Conservation (phyloP, 2,888 invertebrate species). For the Meandrusa payeni region DNA sequence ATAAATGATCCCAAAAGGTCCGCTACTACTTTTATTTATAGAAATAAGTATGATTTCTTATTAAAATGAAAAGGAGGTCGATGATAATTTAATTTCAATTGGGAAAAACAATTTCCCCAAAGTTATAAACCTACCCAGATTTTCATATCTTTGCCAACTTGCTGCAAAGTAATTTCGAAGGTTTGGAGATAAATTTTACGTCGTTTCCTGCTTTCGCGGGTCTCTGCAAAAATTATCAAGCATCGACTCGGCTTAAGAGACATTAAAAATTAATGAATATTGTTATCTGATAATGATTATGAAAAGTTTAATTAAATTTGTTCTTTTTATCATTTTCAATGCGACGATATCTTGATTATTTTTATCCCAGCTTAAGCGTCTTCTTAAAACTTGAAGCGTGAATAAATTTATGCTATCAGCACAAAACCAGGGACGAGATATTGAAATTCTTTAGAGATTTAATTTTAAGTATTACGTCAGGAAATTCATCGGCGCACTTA, state of each 20-base stretch:
- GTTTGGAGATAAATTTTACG: conserved; percentile 74
- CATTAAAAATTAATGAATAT: conserved; percentile 80
- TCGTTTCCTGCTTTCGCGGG: conserved; percentile 70
- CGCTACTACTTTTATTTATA: conserved; percentile 14
- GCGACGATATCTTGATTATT: conserved; percentile 68
- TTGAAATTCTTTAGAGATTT: conserved; percentile 26
- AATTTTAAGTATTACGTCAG: conserved; percentile 7
- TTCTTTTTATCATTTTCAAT: conserved; percentile 61
- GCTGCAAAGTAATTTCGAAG: conserved; percentile 71
- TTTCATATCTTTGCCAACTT: conserved; percentile 70
- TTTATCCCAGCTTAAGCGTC: conserved; percentile 55
- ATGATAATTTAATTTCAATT: conserved; percentile 58
- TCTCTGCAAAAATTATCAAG: conserved; percentile 73
- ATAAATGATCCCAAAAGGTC: conserved; percentile 8
- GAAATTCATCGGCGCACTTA: neutral
- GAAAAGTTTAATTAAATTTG: conserved; percentile 77
- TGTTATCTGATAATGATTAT: conserved; percentile 78
- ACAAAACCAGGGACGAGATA: conserved; percentile 28
- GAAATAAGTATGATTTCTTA: conserved; percentile 18
- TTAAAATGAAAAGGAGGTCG: conserved; percentile 39
- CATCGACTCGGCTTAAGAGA: conserved; percentile 64
- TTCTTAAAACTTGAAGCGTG: conserved; percentile 54
- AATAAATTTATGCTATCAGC: conserved; percentile 45
- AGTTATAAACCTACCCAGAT: conserved; percentile 72
- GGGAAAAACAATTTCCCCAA: conserved; percentile 63